These are phyloP conservation scores for Caenorhabditis becei DNA, from an alignment of 2,888 invertebrate species.

Conservation along the genomic window DNA sequence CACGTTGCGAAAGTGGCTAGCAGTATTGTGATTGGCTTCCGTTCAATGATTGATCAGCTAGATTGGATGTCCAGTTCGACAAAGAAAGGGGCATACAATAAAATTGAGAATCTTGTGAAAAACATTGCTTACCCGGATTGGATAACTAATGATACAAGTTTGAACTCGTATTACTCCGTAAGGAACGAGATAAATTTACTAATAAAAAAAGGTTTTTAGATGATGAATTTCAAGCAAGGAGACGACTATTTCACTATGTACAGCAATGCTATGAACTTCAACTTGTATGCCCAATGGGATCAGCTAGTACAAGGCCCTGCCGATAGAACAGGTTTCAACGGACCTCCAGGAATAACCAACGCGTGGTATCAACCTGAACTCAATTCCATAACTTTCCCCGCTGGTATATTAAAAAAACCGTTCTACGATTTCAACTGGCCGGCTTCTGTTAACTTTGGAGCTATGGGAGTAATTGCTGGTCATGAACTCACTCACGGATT, in stretches of 20 bases:
- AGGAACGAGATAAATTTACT: not conserved
- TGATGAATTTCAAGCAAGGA: slow-evolving; percentile 54
- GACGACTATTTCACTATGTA: slow-evolving; percentile 62
- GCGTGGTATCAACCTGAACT: slow-evolving; percentile 75
- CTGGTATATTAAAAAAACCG: slow-evolving; percentile 76
- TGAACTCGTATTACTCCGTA: slow-evolving; percentile 68
- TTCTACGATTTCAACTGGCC: slow-evolving; percentile 78
- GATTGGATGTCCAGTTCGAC: slow-evolving; percentile 76
- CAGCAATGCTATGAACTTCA: slow-evolving; percentile 59
- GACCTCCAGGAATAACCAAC: slow-evolving; percentile 71
- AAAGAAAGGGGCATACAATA: slow-evolving; percentile 75
- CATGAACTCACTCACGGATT: slow-evolving; percentile 97
- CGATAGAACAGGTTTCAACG: slow-evolving; percentile 66
- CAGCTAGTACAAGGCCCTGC: slow-evolving; percentile 60
- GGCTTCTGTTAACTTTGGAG: slow-evolving; percentile 87
- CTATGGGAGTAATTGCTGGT: slow-evolving; percentile 96
- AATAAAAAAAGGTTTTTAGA: slow-evolving; percentile 2
- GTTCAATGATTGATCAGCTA: slow-evolving; percentile 78
- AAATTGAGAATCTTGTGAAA: slow-evolving; percentile 76
- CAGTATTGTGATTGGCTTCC: slow-evolving; percentile 72
- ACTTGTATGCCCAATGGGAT: slow-evolving; percentile 55
- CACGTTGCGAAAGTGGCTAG: slow-evolving; percentile 71
- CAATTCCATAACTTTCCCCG: slow-evolving; percentile 80
- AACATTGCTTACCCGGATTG: slow-evolving; percentile 78
- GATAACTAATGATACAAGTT: slow-evolving; percentile 68